Evolutionary conservation across 2,888 invertebrate genomes (phyloP), one percentile per base, ranked within the genome.

Genomic region (Plebejus anna): DNA sequence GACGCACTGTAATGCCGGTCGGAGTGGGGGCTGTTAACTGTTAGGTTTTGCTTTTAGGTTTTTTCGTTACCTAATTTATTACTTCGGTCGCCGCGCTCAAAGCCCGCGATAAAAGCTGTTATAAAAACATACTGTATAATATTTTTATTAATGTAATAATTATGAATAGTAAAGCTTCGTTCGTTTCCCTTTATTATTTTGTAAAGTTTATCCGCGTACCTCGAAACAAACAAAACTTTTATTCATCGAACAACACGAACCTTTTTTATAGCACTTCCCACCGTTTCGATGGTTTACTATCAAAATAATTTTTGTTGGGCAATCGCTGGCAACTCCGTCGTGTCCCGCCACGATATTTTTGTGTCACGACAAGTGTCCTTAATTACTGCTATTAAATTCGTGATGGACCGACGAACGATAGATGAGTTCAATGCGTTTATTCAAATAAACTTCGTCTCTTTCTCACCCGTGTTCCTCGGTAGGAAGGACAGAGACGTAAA

Each of bases 341-440:
- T 89, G 90, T 91, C 91, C 92, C 90, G 88, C 85, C 85, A 85
- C 87, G 88, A 91, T 92, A 92, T 92, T 91, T 92, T 86, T 89
- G 91, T 90, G 84, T 86, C 84, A 83, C 82, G 82, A 84, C 85
- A 84, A 88, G 87, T 87, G 87, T 86, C 87, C 89, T 92, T 92
- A 93, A 94, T 92, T 91, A 89, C 89, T 81, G 83, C 88, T 88
- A 90, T 90, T 90, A 91, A 90, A 89, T 84, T 88, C 89, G 85
- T 88, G 88, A 90, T 88, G 88, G 85, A 88, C 88, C 86, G 89
- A 81, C 87, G 88, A 89, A 84, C 88, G 89, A 91, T 88, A 86
- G 87, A 90, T 89, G 85, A 84, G 82, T 82, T 81, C 71, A 78
- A 83, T 82, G 80, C 77, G 83, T 83, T 81, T 79, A 83, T 82